Conservation (phyloP, 1,140 invertebrate species). For the Chrysopa pallens region DNA sequence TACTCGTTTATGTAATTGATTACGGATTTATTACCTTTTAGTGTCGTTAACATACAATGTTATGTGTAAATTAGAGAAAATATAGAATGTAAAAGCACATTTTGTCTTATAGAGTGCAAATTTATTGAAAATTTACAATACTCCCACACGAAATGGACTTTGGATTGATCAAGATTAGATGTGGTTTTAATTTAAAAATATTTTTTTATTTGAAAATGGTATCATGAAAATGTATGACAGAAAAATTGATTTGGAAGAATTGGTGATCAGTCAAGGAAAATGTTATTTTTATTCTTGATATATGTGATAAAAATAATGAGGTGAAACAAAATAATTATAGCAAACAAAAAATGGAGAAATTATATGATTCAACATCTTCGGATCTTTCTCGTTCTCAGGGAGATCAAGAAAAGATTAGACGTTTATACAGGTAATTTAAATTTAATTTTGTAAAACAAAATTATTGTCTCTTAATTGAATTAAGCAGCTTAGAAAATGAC, state of each 20-base stretch:
- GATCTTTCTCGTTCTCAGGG: constrained; percentile 18
- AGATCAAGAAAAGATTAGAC: constrained; percentile 20
- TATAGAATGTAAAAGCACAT: no score
- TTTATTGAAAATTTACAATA: no score
- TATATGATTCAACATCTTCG: constrained; percentile 11
- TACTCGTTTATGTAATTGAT: no score
- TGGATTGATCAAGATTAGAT: constrained; percentile 12
- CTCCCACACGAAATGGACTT: no score
- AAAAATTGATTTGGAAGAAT: constrained; percentile 8
- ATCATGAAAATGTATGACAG: constrained; percentile 15
- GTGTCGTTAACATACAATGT: no score
- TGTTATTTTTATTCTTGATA: constrained; percentile 21
- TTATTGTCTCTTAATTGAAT: background rate
- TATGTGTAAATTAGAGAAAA: no score
- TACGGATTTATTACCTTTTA: no score
- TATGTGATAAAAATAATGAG: constrained; percentile 15
- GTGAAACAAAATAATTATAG: constrained; percentile 4
- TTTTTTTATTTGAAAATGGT: constrained; percentile 17
- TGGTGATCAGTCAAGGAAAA: constrained; percentile 9
- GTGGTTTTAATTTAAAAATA: constrained; percentile 22
- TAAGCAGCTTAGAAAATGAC: background rate
- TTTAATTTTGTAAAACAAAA: background rate
- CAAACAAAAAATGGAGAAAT: constrained; percentile 19
- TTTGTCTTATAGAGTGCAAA: no score
- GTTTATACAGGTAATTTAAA: constrained; percentile 17